A percentile compares a stretch with the other conserved stretches of the same genome.
Evolutionary conservation across 1,140 invertebrate species (phyloP).

Genomic region (Chironomus tepperi): DNA sequence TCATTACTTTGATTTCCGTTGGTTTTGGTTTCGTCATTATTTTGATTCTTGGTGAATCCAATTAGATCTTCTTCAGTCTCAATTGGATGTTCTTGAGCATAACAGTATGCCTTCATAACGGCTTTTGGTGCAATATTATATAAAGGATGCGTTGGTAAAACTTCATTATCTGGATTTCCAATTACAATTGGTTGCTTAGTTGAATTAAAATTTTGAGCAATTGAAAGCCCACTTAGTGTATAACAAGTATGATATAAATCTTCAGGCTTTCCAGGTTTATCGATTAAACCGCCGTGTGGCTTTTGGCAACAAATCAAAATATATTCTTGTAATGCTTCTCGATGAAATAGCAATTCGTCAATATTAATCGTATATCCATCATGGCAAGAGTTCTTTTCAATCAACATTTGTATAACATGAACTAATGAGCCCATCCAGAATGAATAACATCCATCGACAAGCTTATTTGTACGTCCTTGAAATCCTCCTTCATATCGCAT

Average conservation of each 20-base stretch:
- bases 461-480: conserved; percentile 93
- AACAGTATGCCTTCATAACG: conserved; percentile 34
- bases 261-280: conserved; percentile 85
- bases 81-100: not conserved
- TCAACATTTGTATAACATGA: conserved; percentile 58
- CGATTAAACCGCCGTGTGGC: conserved; percentile 80
- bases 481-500: conserved; percentile 89
- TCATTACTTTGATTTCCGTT: not conserved
- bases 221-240: conserved; percentile 84
- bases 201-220: conserved; percentile 75
- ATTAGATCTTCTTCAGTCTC: not conserved
- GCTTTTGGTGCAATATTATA: conserved; percentile 54
- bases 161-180: conserved; percentile 51
- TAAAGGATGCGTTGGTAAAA: conserved; percentile 53
- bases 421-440: conserved; percentile 96
- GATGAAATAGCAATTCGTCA: conserved; percentile 57
- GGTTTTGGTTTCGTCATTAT: no score
- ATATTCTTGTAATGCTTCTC: conserved; percentile 88
- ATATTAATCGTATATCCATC: conserved; percentile 26
- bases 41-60: not conserved
- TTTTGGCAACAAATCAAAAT: conserved; percentile 88
- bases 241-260: conserved; percentile 98
- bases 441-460: conserved; percentile 97
- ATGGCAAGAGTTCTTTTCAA: conserved; percentile 38
- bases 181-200: conserved; percentile 45